Evolutionary conservation across 2,797 vertebrate genomes (phyloP).

Genomic region (Allobates femoralis): DNA sequence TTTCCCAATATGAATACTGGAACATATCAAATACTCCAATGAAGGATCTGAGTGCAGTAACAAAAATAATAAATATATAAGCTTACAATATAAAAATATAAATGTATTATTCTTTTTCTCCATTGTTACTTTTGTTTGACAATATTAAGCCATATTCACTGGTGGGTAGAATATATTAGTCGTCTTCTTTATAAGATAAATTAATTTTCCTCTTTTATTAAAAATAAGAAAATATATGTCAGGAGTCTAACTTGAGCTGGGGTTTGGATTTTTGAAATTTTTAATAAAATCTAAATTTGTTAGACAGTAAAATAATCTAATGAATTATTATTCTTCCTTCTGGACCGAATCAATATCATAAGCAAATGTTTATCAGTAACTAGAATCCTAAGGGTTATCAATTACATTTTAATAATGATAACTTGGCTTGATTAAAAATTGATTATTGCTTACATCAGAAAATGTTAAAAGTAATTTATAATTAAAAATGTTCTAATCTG

Average conservation of each 20-base stretch:
- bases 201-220: background rate
- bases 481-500: conserved; percentile 14
- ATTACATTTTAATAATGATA: conserved; percentile 35
- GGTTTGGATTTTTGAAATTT: background rate
- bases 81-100: background rate
- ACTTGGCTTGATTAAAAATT: conserved; percentile 18
- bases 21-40: background rate
- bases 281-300: background rate
- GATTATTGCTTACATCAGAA: conserved; percentile 12
- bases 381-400: conserved; percentile 1
- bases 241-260: background rate
- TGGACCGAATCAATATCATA: background rate
- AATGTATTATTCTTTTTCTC: background rate
- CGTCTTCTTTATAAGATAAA: background rate
- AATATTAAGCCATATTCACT: background rate
- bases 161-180: background rate
- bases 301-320: background rate
- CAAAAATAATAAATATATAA: background rate
- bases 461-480: conserved; percentile 25
- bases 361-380: background rate
- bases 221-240: background rate
- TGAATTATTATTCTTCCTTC: background rate
- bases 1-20: background rate
- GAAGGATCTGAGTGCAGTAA: background rate
- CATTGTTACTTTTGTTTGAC: background rate